Percentiles rank a stretch among this genome's conserved stretches.
Conservation (phyloP, 1,140 invertebrate genomes). For the Ctenoplectra terminalis region DNA sequence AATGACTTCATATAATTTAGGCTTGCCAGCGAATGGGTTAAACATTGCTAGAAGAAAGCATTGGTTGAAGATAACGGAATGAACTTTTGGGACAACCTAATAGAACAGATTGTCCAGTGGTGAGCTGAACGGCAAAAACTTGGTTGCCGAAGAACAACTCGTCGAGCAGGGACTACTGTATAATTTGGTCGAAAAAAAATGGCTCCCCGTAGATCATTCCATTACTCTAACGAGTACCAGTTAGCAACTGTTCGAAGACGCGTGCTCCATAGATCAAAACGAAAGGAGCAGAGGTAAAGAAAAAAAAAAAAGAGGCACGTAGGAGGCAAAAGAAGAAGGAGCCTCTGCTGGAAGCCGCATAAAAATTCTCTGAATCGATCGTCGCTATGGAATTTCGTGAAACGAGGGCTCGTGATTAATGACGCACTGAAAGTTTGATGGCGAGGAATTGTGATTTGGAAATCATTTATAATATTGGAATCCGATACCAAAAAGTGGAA, state of each 20-base stretch:
- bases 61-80: too few relatives aligned
- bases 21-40: too few relatives aligned
- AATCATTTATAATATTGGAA: background rate
- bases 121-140: slow-evolving; percentile 9
- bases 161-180: slow-evolving; percentile 13
- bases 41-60: too few relatives aligned
- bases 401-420: background rate
- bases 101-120: slow-evolving; percentile 19
- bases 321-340: background rate
- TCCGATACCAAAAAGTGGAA: background rate
- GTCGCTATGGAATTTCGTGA: slow-evolving; percentile 3
- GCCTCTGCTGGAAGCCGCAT: slow-evolving; percentile 9
- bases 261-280: slow-evolving; percentile 21
- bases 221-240: slow-evolving; percentile 35
- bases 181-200: slow-evolving; percentile 27
- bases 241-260: slow-evolving; percentile 2
- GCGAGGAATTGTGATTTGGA: background rate
- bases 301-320: background rate
- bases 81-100: background rate
- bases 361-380: slow-evolving; percentile 15
- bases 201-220: slow-evolving; percentile 31
- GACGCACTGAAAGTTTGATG: background rate
- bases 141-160: background rate
- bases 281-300: background rate
- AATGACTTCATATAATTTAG: too few relatives aligned